Evolutionary conservation across 2,113 vertebrate genomes (phyloP).

Genomic region (Chaetura pelagica): DNA sequence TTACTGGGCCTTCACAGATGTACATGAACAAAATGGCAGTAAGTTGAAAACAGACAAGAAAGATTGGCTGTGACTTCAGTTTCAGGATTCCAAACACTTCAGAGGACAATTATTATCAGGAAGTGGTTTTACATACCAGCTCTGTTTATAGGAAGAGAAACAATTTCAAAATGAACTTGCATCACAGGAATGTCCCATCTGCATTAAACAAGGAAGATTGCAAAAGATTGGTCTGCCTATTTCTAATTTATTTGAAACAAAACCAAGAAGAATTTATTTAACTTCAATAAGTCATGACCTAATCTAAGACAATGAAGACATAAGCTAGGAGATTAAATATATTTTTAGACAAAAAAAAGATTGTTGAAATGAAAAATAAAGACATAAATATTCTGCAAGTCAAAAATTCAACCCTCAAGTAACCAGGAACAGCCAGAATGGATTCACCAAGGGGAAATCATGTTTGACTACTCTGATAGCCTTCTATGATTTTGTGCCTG

Average conservation of each 20-base stretch:
- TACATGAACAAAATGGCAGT: not conserved
- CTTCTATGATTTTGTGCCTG: too few relatives aligned
- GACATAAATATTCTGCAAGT: not conserved
- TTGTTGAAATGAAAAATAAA: not conserved
- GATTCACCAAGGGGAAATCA: too few relatives aligned
- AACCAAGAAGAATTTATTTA: not conserved
- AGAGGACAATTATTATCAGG: not conserved
- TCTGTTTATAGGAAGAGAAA: conserved; percentile 37
- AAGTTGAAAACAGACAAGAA: not conserved
- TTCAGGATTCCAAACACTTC: conserved; percentile 5
- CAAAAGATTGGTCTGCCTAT: not conserved
- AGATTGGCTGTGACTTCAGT: not conserved
- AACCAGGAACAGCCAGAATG: not conserved
- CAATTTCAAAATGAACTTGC: not conserved
- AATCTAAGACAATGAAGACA: not conserved
- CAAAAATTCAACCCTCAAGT: not conserved
- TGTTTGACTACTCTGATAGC: too few relatives aligned
- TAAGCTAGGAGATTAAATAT: not conserved
- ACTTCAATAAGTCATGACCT: not conserved
- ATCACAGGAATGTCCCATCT: not conserved
- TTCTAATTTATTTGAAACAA: not conserved
- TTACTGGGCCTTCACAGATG: not conserved
- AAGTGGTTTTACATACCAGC: not conserved
- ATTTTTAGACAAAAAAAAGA: not conserved
- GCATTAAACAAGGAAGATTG: not conserved